These are phyloP conservation scores for Dynastes hyllus DNA, from an alignment of 2,888 invertebrate species.

Conservation along the genomic window DNA sequence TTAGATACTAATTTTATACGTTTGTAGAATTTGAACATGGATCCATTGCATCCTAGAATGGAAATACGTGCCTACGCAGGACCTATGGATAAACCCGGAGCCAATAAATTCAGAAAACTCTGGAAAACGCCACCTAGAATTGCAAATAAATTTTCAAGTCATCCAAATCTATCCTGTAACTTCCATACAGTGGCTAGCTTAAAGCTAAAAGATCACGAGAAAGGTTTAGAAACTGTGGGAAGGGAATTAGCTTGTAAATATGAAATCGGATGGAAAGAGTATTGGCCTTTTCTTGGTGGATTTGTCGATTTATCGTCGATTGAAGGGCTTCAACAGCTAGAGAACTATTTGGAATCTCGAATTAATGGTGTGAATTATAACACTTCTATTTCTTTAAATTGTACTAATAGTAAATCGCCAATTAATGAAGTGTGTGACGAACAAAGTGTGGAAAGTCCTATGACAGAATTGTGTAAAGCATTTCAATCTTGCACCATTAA, in stretches of 20 bases:
- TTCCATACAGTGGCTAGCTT: slow-evolving; percentile 57
- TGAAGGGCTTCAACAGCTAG: slow-evolving; percentile 84
- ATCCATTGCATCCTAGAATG: slow-evolving; percentile 80
- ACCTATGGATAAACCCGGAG: slow-evolving; percentile 87
- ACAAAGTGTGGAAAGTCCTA: slow-evolving; percentile 62
- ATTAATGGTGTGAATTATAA: slow-evolving; percentile 53
- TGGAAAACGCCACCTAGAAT: slow-evolving; percentile 89
- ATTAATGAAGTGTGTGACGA: slow-evolving; percentile 25
- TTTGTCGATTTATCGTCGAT: slow-evolving; percentile 85
- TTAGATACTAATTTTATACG: too few species aligned
- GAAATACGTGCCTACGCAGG: slow-evolving; percentile 93
- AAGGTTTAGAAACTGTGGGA: slow-evolving; percentile 91
- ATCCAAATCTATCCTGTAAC: slow-evolving; percentile 43
- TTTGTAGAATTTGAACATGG: slow-evolving; percentile 76
- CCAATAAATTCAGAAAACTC: slow-evolving; percentile 81
- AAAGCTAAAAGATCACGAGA: slow-evolving; percentile 80
- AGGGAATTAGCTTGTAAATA: slow-evolving; percentile 82
- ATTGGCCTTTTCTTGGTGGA: slow-evolving; percentile 91
- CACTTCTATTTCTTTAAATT: slow-evolving; percentile 4
- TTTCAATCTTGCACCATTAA: slow-evolving; percentile 75
- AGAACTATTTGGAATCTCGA: slow-evolving; percentile 78
- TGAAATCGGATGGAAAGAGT: slow-evolving; percentile 90
- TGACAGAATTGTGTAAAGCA: slow-evolving; percentile 76
- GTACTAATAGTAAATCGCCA: not conserved
- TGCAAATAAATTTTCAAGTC: slow-evolving; percentile 21